phyloP scores from a whole-genome alignment of 2,888 invertebrate genomes.

The Amitus sp. region DNA sequence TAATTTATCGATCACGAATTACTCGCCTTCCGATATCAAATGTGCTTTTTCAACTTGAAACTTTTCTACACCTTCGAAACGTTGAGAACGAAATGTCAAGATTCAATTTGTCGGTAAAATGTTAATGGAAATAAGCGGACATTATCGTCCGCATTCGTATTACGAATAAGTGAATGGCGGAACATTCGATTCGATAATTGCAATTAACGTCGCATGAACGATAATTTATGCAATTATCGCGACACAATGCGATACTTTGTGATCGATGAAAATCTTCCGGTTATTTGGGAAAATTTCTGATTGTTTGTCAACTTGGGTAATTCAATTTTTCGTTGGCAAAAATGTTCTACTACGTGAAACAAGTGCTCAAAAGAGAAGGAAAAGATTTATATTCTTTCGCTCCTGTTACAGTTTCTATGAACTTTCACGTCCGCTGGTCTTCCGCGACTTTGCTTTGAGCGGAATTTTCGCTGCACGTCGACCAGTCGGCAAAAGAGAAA shows the following conservation, averaged over 20 bases:
- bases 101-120: background rate
- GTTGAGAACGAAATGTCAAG: too few relatives aligned
- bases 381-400: background rate
- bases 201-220: conserved; percentile 33
- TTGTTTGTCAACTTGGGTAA: background rate
- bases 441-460: background rate
- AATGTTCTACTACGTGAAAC: too few relatives aligned
- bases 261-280: conserved; percentile 9
- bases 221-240: conserved; percentile 36
- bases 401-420: background rate
- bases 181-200: conserved; percentile 36
- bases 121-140: conserved; percentile 14
- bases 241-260: conserved; percentile 27
- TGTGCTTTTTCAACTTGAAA: too few relatives aligned
- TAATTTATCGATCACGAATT: too few relatives aligned
- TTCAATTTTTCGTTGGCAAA: too few relatives aligned
- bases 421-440: background rate
- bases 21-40: too few relatives aligned
- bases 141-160: conserved; percentile 22
- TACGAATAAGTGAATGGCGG: conserved; percentile 36
- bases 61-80: too few relatives aligned
- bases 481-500: background rate
- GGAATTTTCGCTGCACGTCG: too few relatives aligned
- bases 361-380: background rate
- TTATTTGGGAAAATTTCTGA: background rate